These are phyloP conservation scores for Xerus inauris DNA, from an alignment of 2,113 vertebrate genomes.

Conservation along the genomic window DNA sequence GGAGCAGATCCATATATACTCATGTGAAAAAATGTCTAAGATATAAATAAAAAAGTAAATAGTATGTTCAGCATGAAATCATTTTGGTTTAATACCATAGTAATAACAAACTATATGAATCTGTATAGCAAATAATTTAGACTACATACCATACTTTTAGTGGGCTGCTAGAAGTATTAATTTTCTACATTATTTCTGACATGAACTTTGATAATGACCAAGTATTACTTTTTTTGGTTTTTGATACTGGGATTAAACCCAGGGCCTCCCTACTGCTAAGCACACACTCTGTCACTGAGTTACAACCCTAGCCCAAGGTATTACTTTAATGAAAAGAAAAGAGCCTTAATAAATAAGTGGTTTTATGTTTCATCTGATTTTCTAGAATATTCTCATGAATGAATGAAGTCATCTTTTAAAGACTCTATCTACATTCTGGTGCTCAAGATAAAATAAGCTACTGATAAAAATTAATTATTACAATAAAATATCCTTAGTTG, in stretches of 20 bases:
- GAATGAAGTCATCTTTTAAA: not conserved
- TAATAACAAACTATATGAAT: constrained; percentile 13
- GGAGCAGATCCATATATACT: not conserved
- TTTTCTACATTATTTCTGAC: not conserved
- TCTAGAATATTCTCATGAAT: not conserved
- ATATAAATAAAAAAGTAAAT: not conserved
- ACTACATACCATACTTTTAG: not conserved
- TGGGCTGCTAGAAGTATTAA: not conserved
- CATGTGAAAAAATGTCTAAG: not conserved
- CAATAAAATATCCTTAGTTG: not conserved
- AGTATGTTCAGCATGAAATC: not conserved
- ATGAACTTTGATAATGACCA: not conserved
- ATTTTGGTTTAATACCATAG: not conserved
- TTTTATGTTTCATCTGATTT: not conserved
- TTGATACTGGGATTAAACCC: not conserved
- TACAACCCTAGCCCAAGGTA: not conserved
- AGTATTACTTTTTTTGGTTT: not conserved
- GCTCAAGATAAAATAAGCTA: not conserved
- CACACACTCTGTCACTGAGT: too few species aligned
- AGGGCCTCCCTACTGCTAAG: not conserved
- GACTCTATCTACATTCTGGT: not conserved
- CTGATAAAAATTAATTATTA: not conserved
- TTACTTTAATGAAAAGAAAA: not conserved
- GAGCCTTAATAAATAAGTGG: not conserved
- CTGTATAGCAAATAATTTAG: not conserved